A percentile compares a stretch with the other conserved stretches of the same genome.
Evolutionary conservation across 2,888 invertebrate species (phyloP).

Genomic region (Tetheella fluctuosa): DNA sequence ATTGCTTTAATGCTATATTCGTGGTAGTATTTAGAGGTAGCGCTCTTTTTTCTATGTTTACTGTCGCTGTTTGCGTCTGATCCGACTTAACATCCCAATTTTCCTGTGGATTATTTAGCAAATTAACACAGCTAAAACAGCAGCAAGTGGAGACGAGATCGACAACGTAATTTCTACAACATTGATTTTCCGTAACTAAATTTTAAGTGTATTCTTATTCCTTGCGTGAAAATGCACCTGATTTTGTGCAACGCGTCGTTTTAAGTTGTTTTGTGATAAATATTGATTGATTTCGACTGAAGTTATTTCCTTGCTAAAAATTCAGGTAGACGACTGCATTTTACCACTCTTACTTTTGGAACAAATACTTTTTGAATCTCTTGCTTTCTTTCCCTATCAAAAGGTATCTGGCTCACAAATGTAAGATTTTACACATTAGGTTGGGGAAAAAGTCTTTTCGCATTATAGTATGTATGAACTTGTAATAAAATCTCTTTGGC

Average conservation of each 20-base stretch:
- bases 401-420: background rate
- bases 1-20: background rate
- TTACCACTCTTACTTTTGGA: background rate
- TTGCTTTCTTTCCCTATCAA: background rate
- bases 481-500: too few relatives aligned
- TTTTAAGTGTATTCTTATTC: too few relatives aligned
- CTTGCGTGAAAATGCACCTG: background rate
- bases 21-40: background rate
- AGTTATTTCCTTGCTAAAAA: background rate
- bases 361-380: background rate
- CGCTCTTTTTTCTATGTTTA: background rate
- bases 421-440: background rate
- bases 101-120: background rate
- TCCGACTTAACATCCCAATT: background rate
- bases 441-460: too few relatives aligned
- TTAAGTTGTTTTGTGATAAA: background rate
- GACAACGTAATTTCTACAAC: background rate
- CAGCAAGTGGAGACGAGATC: background rate
- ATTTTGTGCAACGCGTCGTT: conserved; percentile 3
- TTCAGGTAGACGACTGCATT: background rate
- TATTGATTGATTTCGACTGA: background rate
- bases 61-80: background rate
- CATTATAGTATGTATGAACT: too few relatives aligned
- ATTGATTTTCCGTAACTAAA: background rate
- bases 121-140: background rate